Conservation (phyloP, 2,113 vertebrate genomes). For the Apus apus region DNA sequence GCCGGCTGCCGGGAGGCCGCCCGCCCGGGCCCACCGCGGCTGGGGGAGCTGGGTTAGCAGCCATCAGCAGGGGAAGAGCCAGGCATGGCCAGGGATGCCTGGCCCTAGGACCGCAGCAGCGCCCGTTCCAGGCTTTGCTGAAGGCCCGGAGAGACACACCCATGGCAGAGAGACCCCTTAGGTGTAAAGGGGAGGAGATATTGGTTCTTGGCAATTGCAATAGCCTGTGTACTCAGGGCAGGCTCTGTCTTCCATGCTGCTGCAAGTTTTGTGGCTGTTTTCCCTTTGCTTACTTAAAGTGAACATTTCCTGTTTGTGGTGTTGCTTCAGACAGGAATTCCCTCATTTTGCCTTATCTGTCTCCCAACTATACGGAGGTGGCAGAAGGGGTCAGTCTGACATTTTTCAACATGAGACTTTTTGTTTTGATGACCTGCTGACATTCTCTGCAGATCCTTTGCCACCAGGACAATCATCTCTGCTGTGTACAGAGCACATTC, state of each 20-base stretch:
- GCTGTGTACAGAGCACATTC: rapidly evolving
- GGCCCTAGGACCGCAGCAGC: background rate
- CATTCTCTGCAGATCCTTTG: background rate
- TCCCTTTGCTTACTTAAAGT: background rate
- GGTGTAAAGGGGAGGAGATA: background rate
- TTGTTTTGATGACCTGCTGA: background rate
- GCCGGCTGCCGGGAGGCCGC: background rate
- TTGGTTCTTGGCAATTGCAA: background rate
- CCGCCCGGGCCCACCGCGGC: background rate
- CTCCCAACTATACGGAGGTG: background rate
- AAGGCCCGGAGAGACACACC: rapidly evolving
- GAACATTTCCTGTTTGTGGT: background rate
- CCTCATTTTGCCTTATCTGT: background rate
- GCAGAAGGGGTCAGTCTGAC: background rate
- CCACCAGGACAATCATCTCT: background rate
- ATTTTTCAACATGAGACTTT: background rate
- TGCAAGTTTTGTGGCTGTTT: background rate
- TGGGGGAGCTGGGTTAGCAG: rapidly evolving
- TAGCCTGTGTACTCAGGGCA: background rate
- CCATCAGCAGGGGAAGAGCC: background rate
- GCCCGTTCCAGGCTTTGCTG: background rate
- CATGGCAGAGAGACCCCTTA: rapidly evolving
- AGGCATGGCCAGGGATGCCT: background rate
- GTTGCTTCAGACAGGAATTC: conserved; percentile 36
- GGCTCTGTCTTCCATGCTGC: background rate